These are phyloP conservation scores for Drosophila subobscura DNA, from an alignment of 1,140 invertebrate genomes.

Conservation along the genomic window DNA sequence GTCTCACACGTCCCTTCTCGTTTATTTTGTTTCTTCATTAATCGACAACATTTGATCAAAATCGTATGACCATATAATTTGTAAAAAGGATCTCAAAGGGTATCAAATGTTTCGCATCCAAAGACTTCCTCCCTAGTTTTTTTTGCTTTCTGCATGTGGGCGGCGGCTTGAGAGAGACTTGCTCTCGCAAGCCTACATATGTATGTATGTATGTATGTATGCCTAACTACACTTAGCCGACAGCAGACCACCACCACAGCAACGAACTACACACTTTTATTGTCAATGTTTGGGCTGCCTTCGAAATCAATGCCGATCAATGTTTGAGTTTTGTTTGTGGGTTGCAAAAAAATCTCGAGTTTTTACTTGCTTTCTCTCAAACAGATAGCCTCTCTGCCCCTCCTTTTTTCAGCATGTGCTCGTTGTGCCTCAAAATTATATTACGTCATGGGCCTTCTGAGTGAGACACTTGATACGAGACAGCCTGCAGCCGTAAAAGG, in stretches of 20 bases:
- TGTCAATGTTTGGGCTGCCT: constrained; percentile 50
- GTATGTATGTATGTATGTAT: too few species aligned
- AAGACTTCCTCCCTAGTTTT: not conserved
- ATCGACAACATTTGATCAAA: too few species aligned
- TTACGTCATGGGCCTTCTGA: constrained; percentile 60
- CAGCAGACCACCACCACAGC: constrained; percentile 24
- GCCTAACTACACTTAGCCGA: constrained; percentile 5
- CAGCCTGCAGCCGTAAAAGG: constrained; percentile 49
- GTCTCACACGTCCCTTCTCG: too few species aligned
- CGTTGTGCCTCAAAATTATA: constrained; percentile 42
- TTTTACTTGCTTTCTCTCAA: constrained; percentile 35
- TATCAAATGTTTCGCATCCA: too few species aligned
- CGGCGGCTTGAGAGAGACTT: constrained; percentile 2
- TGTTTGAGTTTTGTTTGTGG: constrained; percentile 59
- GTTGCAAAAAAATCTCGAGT: constrained; percentile 47
- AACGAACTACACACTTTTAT: constrained; percentile 17
- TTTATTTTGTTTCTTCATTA: too few species aligned
- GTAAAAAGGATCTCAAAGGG: too few species aligned
- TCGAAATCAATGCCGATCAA: constrained; percentile 64
- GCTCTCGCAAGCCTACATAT: constrained; percentile 27
- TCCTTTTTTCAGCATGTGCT: not conserved
- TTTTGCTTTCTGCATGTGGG: constrained; percentile 3
- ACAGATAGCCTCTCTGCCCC: not conserved
- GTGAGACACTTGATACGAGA: constrained; percentile 59
- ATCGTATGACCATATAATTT: too few species aligned